A percentile compares a stretch with the other conserved stretches of the same genome.
Evolutionary conservation across 2,888 invertebrate species (phyloP).

Genomic region (Hypomecis punctinalis): DNA sequence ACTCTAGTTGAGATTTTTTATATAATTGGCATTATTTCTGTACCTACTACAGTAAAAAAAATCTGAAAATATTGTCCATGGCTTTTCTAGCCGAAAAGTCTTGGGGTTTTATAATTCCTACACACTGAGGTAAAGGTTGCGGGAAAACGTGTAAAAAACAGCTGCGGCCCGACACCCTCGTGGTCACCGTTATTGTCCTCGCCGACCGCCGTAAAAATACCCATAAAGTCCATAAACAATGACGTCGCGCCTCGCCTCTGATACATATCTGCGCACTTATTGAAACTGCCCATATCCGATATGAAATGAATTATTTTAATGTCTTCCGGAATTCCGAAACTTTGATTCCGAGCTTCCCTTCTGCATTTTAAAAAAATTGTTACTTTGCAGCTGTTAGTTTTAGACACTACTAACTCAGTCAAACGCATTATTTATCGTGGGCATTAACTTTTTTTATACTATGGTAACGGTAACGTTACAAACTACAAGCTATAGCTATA

Average conservation of each 20-base stretch:
- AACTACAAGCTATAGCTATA: too few species aligned
- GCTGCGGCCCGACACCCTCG: conserved; percentile 82
- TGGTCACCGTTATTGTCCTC: conserved; percentile 76
- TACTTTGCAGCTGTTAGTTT: too few species aligned
- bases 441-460: too few species aligned
- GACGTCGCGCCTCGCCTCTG: conserved; percentile 50
- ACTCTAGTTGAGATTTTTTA: too few species aligned
- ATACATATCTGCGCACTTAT: conserved; percentile 69
- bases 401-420: too few species aligned
- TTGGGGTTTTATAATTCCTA: conserved; percentile 53
- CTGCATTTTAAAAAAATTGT: neutral
- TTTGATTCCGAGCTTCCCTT: conserved; percentile 2
- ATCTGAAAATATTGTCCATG: conserved; percentile 6
- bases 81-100: conserved; percentile 33
- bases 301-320: conserved; percentile 48
- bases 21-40: too few species aligned
- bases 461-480: too few species aligned
- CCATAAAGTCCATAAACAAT: conserved; percentile 81
- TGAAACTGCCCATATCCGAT: conserved; percentile 62
- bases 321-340: conserved; percentile 26
- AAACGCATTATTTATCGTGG: too few species aligned
- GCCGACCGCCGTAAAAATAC: conserved; percentile 71
- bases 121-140: conserved; percentile 68
- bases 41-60: neutral
- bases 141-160: conserved; percentile 86